phyloP scores from a whole-genome alignment of 1,140 invertebrate genomes.

The Zaprionus inermis region DNA sequence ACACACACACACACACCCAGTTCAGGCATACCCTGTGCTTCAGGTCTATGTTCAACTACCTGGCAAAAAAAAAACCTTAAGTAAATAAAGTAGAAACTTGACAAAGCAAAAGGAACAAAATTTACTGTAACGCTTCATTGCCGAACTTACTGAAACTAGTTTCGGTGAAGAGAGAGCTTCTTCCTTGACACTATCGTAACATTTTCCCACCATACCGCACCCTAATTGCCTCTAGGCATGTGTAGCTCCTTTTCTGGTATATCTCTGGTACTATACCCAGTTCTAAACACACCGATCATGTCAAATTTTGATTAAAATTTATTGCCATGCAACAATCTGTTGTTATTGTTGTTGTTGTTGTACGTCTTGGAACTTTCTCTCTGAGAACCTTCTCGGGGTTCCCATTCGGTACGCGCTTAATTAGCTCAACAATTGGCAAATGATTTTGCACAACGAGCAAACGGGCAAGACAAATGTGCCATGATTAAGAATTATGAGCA shows the following conservation, averaged over 20 bases:
- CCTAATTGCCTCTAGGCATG: constrained; percentile 53
- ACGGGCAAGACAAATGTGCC: constrained; percentile 40
- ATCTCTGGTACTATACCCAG: constrained; percentile 6
- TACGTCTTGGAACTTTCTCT: neutral
- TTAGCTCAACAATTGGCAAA: constrained; percentile 77
- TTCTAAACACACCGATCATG: constrained; percentile 46
- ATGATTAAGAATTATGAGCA: constrained; percentile 55
- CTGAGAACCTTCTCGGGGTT: constrained; percentile 16
- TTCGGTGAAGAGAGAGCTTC: constrained; percentile 26
- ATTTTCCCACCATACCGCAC: constrained; percentile 63
- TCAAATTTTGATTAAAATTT: constrained; percentile 79
- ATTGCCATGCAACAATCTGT: constrained; percentile 55
- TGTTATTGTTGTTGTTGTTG: neutral
- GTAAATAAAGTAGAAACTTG: constrained; percentile 14
- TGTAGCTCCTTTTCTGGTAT: neutral
- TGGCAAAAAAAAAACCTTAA: constrained; percentile 37
- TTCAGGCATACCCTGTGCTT: constrained; percentile 22
- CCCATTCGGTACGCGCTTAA: constrained; percentile 36
- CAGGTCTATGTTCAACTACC: constrained; percentile 68
- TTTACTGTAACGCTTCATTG: constrained; percentile 42
- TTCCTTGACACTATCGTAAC: neutral
- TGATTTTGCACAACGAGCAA: constrained; percentile 60
- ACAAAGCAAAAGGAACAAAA: constrained; percentile 24
- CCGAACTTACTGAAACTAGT: constrained; percentile 55
- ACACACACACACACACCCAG: constrained; percentile 48